Evolutionary conservation across 2,888 invertebrate genomes (phyloP), one percentile per base, ranked within the genome.

Genomic region (Dolichopus griseipennis): DNA sequence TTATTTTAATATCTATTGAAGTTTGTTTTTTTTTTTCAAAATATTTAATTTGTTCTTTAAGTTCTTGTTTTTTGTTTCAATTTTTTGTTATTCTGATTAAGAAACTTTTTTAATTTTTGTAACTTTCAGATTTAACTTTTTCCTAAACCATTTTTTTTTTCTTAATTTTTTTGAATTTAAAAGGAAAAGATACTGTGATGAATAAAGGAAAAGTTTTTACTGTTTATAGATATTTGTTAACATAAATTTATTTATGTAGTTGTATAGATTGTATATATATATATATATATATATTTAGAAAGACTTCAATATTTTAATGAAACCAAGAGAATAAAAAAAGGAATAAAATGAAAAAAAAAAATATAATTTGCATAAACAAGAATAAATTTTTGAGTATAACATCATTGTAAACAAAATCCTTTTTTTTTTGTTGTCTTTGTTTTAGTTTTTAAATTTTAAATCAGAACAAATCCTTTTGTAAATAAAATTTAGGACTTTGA

Each of bases 321-420:
- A 52, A 52, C 8, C 8, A 18, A 52, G 18, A 52, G 2, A 52
- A 52, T 43, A 52, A 52, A n/a, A 52, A 52, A 52, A 18, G 18
- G 9, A 52, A 18, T 1, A n/a, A 52, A 52, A 3, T 18, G 18
- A 18, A 52, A 43, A 15, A 15, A 6, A 43, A 43, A 43, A 52
- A 52, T 52, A 12, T 1, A 52, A 52, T 52, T 52, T 52, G 52
- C 52, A 52, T 52, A 18, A 52, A 52, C 52, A 52, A 52, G 52
- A 52, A 52, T n/a, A 18, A 18, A 12, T 52, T 52, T n/a, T 52
- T 52, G 18, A 52, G 52, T 52, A 52, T n/a, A 52, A 52, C 52
- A 52, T 52, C 52, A 12, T 18, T 52, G 52, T 52, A 52, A 52
- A 52, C 52, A 52, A 52, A 52, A 52, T 52, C 52, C 52, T 52